Conservation (phyloP, 2,797 vertebrate genomes). For the Pyrocephalus nanus region DNA sequence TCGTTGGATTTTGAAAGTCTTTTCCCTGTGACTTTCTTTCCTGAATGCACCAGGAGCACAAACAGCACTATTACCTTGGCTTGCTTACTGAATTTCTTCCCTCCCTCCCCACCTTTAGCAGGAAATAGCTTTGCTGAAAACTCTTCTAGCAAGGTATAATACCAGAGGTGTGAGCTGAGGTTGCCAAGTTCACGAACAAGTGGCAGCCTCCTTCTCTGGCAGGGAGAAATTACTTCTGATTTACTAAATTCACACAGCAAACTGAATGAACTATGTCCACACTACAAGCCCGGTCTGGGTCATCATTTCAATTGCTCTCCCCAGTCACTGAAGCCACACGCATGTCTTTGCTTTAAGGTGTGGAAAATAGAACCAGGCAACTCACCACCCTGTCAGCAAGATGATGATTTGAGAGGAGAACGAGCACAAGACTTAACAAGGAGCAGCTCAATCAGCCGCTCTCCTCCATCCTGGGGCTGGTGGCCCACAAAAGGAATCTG, state of each 20-base stretch:
- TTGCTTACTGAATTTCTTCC: background rate
- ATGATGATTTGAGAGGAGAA: background rate
- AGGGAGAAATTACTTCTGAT: background rate
- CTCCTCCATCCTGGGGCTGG: background rate
- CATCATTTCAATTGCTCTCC: background rate
- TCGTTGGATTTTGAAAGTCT: background rate
- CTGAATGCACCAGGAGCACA: background rate
- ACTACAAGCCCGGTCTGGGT: background rate
- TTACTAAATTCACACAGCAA: background rate
- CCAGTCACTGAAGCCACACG: background rate
- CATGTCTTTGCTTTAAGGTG: background rate
- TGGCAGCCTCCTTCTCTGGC: background rate
- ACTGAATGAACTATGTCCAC: background rate
- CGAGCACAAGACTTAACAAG: background rate
- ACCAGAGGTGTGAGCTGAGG: background rate
- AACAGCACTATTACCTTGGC: background rate
- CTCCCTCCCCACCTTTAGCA: background rate
- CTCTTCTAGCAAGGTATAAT: background rate
- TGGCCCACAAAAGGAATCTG: background rate
- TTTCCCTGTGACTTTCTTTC: background rate
- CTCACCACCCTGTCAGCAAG: background rate
- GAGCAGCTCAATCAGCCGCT: background rate
- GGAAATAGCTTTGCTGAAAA: background rate
- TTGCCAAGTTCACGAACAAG: background rate
- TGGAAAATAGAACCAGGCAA: background rate